Conservation (phyloP, 2,113 vertebrate species). For the Aramus guarauna region DNA sequence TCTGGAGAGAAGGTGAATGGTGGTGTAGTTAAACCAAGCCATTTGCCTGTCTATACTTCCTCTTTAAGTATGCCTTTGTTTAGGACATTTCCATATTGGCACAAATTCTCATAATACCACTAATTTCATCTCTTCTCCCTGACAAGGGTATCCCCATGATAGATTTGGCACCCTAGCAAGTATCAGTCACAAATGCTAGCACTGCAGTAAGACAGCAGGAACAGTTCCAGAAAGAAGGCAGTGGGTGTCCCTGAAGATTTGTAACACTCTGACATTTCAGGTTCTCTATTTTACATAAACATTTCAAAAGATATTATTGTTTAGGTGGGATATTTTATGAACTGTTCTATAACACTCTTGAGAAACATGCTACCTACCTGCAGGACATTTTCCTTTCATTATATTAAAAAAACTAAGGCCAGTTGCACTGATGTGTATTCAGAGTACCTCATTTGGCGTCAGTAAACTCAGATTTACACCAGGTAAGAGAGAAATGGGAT, state of each 20-base stretch:
- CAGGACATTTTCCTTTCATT: not conserved
- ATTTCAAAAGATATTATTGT: not conserved
- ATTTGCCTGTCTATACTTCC: not conserved
- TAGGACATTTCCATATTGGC: not conserved
- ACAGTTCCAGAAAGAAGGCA: conserved; percentile 14
- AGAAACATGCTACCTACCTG: not conserved
- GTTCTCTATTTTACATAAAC: not conserved
- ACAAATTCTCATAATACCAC: not conserved
- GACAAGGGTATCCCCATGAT: not conserved
- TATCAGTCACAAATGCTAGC: conserved; percentile 17
- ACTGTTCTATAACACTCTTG: not conserved
- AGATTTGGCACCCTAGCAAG: conserved; percentile 11
- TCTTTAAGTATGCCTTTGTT: not conserved
- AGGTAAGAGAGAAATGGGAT: not conserved
- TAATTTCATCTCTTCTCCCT: not conserved
- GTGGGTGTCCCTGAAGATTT: conserved; percentile 12
- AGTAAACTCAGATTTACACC: not conserved
- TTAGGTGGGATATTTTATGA: not conserved
- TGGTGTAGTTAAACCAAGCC: not conserved
- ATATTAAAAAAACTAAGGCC: not conserved
- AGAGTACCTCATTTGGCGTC: not conserved
- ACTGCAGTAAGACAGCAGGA: conserved; percentile 9
- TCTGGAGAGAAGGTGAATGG: not conserved
- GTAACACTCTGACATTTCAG: not conserved
- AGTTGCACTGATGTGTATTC: not conserved